Base-by-base conservation (phyloP, 2,888 invertebrate species). In the Anthophora plumipes region DNA sequence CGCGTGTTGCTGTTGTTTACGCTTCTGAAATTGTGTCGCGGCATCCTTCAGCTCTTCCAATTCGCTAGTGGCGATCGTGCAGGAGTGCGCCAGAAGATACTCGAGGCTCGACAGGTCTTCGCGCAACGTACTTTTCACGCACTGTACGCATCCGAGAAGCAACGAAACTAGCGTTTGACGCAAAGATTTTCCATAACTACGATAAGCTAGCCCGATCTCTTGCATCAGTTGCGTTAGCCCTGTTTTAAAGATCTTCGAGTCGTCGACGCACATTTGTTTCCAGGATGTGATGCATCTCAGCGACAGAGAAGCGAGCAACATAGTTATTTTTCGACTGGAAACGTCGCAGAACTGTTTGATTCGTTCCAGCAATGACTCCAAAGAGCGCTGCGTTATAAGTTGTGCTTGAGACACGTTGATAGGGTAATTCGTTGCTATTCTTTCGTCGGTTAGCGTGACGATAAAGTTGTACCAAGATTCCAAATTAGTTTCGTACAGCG, bases 381-480 rank as follows among this genome's bases (percentile, higher is more conserved):
- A 77, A 0, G 91, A 90, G 5, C 91, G 83, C 67, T 85, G 88
- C 0, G 91, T 92, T 59, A 92, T 91, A 0, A 90, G 66, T 25
- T 89, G 89, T 8, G 90, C 89, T 64, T 92, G 92, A 0, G 86
- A 74, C 6, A 88, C 84, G 17, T 84, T 82, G 22, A 92, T 85
- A 0, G 88, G 82, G 76, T 90, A 90, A 61, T 85, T 89, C 8
- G 87, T 89, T 0, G 87, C 79, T 3, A 91, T 90, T 54, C 92
- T 90, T 6, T 91, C 90, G 31, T 93, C 92, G 0, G 93, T 93
- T 3, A 93, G 83, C n/a, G 91, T 90, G 0, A 93, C 92, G 17
- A 93, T 86, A n/a, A 93, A 88, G 57, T 93, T 90, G 39, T 93
- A 93, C 93, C 92, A 93, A 1, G 93, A 92, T 67, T 93, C 93